Conservation (phyloP, 2,888 invertebrate genomes). For the Brassicogethes aeneus region DNA sequence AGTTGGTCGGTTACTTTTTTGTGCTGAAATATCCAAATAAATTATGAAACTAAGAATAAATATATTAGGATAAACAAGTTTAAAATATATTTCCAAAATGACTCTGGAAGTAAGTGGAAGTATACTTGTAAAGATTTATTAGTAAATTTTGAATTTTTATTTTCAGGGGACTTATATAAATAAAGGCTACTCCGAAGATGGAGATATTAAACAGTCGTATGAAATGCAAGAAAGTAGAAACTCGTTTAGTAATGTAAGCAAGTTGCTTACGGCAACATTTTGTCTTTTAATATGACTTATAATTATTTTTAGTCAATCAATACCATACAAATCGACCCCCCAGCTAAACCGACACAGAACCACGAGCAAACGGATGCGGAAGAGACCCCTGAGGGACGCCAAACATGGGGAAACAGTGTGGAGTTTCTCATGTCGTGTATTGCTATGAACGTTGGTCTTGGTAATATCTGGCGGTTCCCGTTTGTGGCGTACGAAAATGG, state of each 20-base stretch:
- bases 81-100: too few species aligned
- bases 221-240: neutral
- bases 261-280: too few species aligned
- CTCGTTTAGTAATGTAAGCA: neutral
- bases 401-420: conserved; percentile 48
- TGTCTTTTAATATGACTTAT: too few species aligned
- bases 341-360: too few species aligned
- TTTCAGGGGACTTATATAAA: neutral
- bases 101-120: too few species aligned
- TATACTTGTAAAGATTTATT: too few species aligned
- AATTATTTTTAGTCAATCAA: conserved; percentile 2
- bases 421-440: conserved; percentile 59
- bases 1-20: too few species aligned
- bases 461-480: conserved; percentile 60
- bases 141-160: too few species aligned
- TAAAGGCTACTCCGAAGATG: neutral
- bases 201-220: conserved; percentile 1
- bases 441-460: conserved; percentile 56
- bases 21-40: too few species aligned
- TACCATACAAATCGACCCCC: neutral
- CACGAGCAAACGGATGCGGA: neutral
- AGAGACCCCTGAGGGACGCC: neutral
- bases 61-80: too few species aligned
- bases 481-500: conserved; percentile 58
- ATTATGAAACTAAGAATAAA: too few species aligned